Evolutionary conservation across 2,797 vertebrate species (phyloP), one percentile per base, ranked within the genome.

Genomic region (Botia kubotai): DNA sequence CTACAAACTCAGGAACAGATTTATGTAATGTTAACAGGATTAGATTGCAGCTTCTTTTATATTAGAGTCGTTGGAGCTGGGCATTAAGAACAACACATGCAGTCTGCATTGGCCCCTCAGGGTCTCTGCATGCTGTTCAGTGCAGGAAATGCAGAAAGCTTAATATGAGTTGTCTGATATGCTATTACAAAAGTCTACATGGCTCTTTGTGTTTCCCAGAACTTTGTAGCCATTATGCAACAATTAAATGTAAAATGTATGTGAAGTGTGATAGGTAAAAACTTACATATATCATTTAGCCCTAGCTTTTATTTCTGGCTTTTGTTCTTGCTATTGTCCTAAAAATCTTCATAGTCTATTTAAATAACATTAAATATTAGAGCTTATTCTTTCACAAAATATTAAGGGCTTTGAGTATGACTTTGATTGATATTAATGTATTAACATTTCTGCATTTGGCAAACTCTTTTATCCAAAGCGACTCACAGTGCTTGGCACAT

Each of bases 21-120:
- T 21, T 6, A 63, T 63, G 16, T 29, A 21, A 55, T 7, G 7
- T 12, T 58, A 68, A 68, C 65, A 46, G 23, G 75, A 77, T 70
- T 70, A 58, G 53, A 77, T 46, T 5, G 26, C 7, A 36, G 23
- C 58, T 60, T 23, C 21, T 33, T 63, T 16, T 62, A 16, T 33
- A 29, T 33, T 4, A 14, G 58, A 26, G 58, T 23, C 13, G 23
- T 62, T 60, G 12, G 58, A 62, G 11, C 4, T 26, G 58, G 29
- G 58, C 23, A 62, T 6, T 29, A 29, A 63, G 5, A 23, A 58
- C 21, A 13, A 33, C 60, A 33, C 60, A 6, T 17, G 16, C 2
- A 33, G 60, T 63, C 23, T 63, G 58, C 11, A 14, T 14, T 62
- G 60, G 26, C 23, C 14, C 13, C 26, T 4, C 1, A 17, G 23